Evolutionary conservation across 2,888 invertebrate genomes (phyloP), one percentile per base, ranked within the genome.

Genomic region (Zhuqinia jingwanae): DNA sequence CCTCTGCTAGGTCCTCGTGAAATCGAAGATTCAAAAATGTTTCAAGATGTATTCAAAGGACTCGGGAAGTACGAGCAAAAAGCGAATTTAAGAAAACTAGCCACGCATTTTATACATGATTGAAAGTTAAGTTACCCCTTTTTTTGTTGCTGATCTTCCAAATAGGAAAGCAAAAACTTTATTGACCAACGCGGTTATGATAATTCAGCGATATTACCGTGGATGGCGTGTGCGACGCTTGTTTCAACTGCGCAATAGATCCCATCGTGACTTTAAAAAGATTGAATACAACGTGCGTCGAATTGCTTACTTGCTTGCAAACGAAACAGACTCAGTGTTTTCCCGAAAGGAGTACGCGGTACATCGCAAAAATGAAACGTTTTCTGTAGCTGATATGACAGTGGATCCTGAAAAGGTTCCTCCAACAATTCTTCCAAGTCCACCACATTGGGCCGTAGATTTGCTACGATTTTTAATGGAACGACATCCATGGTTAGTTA

Each of bases 161-260:
- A n/a, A n/a, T n/a, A 83, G 76, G 63, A 84, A 68, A 87, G 70
- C 81, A 6, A 53, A 53, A 13, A 15, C 1, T 1, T 8, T 58
- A 15, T 47, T 82, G 68, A n/a, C 15, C 10, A 77, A n/a, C 60
- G 88, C 88, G 1, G 30, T 65, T 15, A 36, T 75, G 0, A 73
- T 20, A 0, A 88, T 89, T 22, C 89, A 89, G 60, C 58, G 60
- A 15, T 87, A 79, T 30, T 84, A 76, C 15, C 82, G 89, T 2
- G 89, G 88, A 13, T 89, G 89, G 89, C 36, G 81, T 47, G 88
- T 82, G 1, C 73, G 89, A 15, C 80, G 80, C n/a, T 68, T 88
- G 11, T 84, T 89, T 60, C 82, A 83, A 47, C 22, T 78, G 20
- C 70, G 89, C 13, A 47, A 8, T 2, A 68, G 58, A 78, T 17